Evolutionary conservation across 1,140 invertebrate species (phyloP), one percentile per base, ranked within the genome.

Genomic region (Drosophila sproati): DNA sequence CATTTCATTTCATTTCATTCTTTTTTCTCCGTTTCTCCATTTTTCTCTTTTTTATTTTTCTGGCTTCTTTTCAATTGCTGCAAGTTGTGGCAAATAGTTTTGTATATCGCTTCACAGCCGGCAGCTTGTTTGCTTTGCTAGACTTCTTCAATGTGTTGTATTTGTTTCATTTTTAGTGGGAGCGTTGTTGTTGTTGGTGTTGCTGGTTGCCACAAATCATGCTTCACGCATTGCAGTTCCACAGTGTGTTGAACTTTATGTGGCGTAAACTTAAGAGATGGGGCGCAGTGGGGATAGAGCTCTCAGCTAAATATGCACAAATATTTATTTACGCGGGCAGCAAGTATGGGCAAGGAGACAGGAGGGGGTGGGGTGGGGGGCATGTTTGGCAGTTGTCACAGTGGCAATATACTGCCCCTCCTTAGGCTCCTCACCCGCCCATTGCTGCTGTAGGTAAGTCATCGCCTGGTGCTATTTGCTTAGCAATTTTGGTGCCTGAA

Each of bases 31-130:
- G 20, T 2, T 20, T 20, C 20, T 20, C 20, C 20, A 0, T 20
- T 47, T 47, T 5, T 12, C 6, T 28, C 5, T 78, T 78, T 64
- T 39, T 7, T 39, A 39, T 48, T 63, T 63, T 68, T 59, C 57
- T 60, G 48, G 78, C 59, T 68, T 70, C 66, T 56, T 77, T 74
- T 62, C 64, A 68, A 60, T 70, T 79, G 45, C 70, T 79, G 68
- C 82, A 87, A 87, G 78, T 86, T 86, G 82, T 86, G 82, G 82
- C 79, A 82, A 86, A 87, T 86, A 87, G 82, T 81, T 86, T 87
- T 86, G 80, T 70, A 59, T 82, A 12, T 48, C 56, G 45, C 12
- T 50, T 54, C 54, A 67, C 64, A 60, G 81, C 81, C 81, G 77
- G 77, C 77, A 85, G 81, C 81, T 85, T 83, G 81, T 83, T 85